Evolutionary conservation across 2,113 vertebrate genomes (phyloP).

Genomic region (Zeus faber): DNA sequence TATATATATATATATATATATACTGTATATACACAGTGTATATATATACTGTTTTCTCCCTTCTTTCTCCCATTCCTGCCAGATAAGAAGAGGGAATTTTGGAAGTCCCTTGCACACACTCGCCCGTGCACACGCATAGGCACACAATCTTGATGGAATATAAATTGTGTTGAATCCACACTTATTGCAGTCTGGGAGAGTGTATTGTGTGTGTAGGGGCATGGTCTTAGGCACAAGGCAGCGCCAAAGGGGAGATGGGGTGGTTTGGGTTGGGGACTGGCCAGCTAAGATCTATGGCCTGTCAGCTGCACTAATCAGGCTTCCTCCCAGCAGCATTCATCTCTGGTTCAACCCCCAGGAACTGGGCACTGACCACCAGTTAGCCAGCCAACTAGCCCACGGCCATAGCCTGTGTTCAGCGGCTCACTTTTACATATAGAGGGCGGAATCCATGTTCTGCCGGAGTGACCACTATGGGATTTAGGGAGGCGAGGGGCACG

Average conservation of each 20-base stretch:
- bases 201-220: slow-evolving; percentile 13
- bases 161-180: slow-evolving; percentile 34
- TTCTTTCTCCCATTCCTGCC: too few relatives aligned
- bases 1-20: too few relatives aligned
- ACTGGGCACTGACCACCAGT: slow-evolving; percentile 40
- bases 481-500: too few relatives aligned
- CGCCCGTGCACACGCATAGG: slow-evolving; percentile 9
- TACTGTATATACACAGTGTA: too few relatives aligned
- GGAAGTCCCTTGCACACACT: not conserved
- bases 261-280: slow-evolving; percentile 7
- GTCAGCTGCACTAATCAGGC: slow-evolving; percentile 66
- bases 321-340: slow-evolving; percentile 55
- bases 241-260: slow-evolving; percentile 25
- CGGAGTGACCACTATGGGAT: too few relatives aligned
- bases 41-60: too few relatives aligned
- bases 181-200: not conserved
- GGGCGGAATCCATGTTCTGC: too few relatives aligned
- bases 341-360: slow-evolving; percentile 50
- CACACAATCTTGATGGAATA: slow-evolving; percentile 25
- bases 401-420: slow-evolving; percentile 4
- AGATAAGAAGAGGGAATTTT: too few relatives aligned
- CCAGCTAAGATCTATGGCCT: slow-evolving; percentile 62
- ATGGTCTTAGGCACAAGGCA: slow-evolving; percentile 10
- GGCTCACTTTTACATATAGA: too few relatives aligned
- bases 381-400: slow-evolving; percentile 24